Percentiles rank a stretch among this genome's conserved stretches.
phyloP scores from a whole-genome alignment of 1,140 invertebrate species.

The Drosophila funebris region DNA sequence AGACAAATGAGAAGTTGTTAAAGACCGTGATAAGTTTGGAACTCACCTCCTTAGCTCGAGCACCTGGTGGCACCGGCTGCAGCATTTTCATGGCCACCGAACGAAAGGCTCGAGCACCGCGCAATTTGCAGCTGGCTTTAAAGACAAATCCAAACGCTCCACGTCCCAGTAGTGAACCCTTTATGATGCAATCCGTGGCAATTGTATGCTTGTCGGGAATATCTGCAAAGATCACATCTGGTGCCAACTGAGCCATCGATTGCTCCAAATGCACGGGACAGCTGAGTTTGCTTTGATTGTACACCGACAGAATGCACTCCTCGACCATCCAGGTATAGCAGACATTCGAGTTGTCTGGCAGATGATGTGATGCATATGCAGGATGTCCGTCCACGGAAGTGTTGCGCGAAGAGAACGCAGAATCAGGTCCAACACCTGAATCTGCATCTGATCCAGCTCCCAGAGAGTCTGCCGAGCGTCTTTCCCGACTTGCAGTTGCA shows the following conservation, averaged over 20 bases:
- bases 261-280: constrained; percentile 88
- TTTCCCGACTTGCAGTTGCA: constrained; percentile 69
- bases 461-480: constrained; percentile 75
- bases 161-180: constrained; percentile 93
- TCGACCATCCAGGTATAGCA: constrained; percentile 94
- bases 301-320: constrained; percentile 96
- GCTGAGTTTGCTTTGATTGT: constrained; percentile 85
- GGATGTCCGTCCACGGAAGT: constrained; percentile 92
- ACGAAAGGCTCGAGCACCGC: constrained; percentile 85
- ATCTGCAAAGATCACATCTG: constrained; percentile 94
- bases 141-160: constrained; percentile 99
- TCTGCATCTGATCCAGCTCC: constrained; percentile 85
- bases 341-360: constrained; percentile 77
- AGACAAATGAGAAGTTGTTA: background rate
- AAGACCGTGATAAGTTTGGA: background rate
- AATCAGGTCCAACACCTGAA: constrained; percentile 86
- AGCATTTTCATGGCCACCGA: constrained; percentile 98
- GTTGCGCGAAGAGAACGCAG: constrained; percentile 88
- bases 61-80: constrained; percentile 95
- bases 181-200: constrained; percentile 90
- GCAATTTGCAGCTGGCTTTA: constrained; percentile 89
- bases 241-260: constrained; percentile 87
- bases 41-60: constrained; percentile 86
- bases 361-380: constrained; percentile 67
- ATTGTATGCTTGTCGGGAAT: constrained; percentile 92